Evolutionary conservation across 2,797 vertebrate genomes (phyloP).

Genomic region (Periparus ater): DNA sequence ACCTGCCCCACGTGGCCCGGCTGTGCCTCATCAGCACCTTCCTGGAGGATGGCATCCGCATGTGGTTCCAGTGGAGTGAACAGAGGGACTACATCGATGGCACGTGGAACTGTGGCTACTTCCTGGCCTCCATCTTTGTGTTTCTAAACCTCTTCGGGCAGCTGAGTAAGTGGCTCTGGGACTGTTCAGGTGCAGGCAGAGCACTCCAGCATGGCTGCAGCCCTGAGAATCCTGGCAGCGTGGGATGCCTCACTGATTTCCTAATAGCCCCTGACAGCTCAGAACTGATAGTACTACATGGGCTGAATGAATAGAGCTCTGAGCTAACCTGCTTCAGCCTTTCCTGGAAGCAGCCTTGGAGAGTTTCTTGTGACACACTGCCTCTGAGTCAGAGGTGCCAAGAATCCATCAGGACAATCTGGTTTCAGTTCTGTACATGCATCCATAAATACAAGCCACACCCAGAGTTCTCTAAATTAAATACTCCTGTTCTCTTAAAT

Average conservation of each 20-base stretch:
- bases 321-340: neutral
- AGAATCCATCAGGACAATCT: neutral
- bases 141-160: conserved; percentile 94
- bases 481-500: neutral
- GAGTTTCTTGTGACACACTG: neutral
- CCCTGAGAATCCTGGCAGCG: neutral
- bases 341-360: neutral
- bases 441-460: neutral
- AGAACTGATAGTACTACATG: neutral
- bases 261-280: neutral
- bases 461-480: neutral
- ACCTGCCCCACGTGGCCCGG: conserved; percentile 92
- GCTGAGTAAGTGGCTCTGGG: conserved; percentile 84
- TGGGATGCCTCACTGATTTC: neutral
- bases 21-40: conserved; percentile 98
- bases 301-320: neutral
- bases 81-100: conserved; percentile 96
- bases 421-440: neutral
- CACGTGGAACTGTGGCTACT: conserved; percentile 95
- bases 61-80: conserved; percentile 99
- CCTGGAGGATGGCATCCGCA: conserved; percentile 96
- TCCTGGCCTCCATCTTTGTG: conserved; percentile 93
- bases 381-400: neutral
- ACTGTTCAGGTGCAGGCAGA: neutral
- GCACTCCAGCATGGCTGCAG: neutral